Base-by-base conservation (phyloP, 1,140 invertebrate species). In the Drosophila equinoxialis region DNA sequence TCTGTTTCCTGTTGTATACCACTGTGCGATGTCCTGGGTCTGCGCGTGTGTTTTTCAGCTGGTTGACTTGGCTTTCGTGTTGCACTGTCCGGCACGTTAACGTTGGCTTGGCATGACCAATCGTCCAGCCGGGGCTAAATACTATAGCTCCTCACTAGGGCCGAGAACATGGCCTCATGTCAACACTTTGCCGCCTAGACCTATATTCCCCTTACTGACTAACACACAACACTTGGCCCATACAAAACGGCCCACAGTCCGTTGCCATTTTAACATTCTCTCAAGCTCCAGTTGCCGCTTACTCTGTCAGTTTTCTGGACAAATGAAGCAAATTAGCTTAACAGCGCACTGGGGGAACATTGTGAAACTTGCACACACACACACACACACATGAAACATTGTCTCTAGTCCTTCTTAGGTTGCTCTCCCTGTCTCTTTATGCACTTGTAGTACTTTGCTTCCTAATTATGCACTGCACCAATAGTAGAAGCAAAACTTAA, bases 241-340 rank as follows among this genome's bases (percentile, higher is more conserved):
- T 30, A 30, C 30, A 30, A 30, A 30, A 30, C 30, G 30, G 6
- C 30, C n/a, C 45, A 51, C 20, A 20, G 45, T 20, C 17, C 45
- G 20, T 23, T 51, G 45, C 45, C 45, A 51, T 23, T 51, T 51
- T 23, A 23, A 7, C 17, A 23, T 51, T 20, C 45, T 51, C 45
- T 51, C 17, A 51, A n/a, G 17, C 42, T 13, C 13, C 26, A 6
- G 6, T 37, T 26, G 30, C 37, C 11, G 45, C 13, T 13, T 61
- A 65, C 69, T 87, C 69, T 75, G 82, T 81, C 75, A 86, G 76
- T 77, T 81, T 86, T 86, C 76, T 80, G 82, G 86, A 90, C 86
- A 90, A 90, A 90, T 90, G 86, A 86, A 82, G 86, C 86, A 90
- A 90, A 90, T 90, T 90, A 90, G 86, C 81, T 82, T 82, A 82